These are phyloP conservation scores for Sarcophaga peregrina DNA, from an alignment of 1,140 invertebrate species.

Conservation along the genomic window DNA sequence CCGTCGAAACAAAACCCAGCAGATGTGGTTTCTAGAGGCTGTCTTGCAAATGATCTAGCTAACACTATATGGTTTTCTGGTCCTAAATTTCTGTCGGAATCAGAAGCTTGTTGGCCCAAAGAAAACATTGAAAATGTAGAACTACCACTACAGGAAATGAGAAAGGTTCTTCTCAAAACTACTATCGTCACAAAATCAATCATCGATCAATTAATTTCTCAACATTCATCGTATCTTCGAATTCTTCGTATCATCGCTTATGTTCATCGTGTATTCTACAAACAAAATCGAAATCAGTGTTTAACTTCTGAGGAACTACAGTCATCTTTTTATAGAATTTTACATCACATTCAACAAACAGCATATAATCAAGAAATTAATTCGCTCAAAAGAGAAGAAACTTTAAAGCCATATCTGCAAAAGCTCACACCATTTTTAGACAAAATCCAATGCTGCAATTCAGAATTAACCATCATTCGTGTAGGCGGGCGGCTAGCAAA, in stretches of 20 bases:
- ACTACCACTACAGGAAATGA: neutral
- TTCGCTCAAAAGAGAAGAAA: too few relatives aligned
- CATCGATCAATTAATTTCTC: neutral
- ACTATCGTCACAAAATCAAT: too few relatives aligned
- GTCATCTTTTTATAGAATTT: neutral
- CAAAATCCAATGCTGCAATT: too few relatives aligned
- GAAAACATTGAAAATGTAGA: neutral
- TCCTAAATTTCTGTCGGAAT: neutral
- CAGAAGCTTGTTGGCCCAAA: neutral
- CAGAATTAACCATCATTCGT: too few relatives aligned
- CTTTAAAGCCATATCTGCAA: too few relatives aligned
- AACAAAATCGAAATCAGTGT: neutral
- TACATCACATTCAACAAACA: neutral
- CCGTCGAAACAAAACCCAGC: slow-evolving; percentile 28
- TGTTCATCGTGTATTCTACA: neutral
- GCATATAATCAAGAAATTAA: neutral
- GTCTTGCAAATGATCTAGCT: neutral
- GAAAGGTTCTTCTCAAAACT: too few relatives aligned
- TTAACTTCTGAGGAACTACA: neutral
- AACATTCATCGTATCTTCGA: neutral
- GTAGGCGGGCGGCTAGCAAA: too few relatives aligned
- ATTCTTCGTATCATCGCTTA: neutral
- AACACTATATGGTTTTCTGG: slow-evolving; percentile 36
- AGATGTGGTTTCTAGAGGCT: slow-evolving; percentile 32
- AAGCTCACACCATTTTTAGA: too few relatives aligned